Percentiles rank a stretch among this genome's conserved stretches.
Evolutionary conservation across 2,888 invertebrate genomes (phyloP).

Genomic region (Nephrotoma appendiculata): DNA sequence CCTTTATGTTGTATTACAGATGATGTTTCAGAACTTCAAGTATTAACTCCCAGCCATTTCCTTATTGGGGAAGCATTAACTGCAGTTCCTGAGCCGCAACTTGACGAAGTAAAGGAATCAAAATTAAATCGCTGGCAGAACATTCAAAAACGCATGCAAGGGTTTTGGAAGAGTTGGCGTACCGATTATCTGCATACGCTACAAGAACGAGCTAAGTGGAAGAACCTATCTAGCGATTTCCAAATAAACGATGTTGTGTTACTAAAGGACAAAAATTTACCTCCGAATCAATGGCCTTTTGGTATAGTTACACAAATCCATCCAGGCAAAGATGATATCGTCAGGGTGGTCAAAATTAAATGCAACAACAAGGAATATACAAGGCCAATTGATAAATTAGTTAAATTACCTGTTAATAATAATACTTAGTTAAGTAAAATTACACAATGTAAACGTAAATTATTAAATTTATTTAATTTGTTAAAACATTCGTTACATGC

Average conservation of each 20-base stretch:
- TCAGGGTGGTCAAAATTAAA: neutral
- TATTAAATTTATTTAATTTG: too few species aligned
- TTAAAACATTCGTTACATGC: too few species aligned
- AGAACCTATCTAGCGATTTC: neutral
- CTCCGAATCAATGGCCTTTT: neutral
- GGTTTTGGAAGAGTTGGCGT: neutral
- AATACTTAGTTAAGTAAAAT: too few species aligned
- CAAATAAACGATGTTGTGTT: neutral
- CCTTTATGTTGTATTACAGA: too few species aligned
- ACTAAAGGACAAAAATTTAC: neutral
- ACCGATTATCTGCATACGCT: neutral
- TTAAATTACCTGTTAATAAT: too few species aligned
- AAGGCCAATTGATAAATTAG: too few species aligned
- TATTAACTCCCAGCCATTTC: neutral
- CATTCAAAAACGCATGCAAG: neutral
- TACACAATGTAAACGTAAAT: too few species aligned
- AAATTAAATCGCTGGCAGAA: neutral
- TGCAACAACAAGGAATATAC: neutral
- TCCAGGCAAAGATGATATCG: neutral
- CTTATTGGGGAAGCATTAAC: neutral
- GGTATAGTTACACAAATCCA: neutral
- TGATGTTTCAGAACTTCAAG: neutral
- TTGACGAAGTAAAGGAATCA: neutral
- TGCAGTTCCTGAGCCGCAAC: neutral
- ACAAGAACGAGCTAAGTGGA: neutral